Conservation (phyloP, 2,113 vertebrate genomes). For the Anguilla rostrata region DNA sequence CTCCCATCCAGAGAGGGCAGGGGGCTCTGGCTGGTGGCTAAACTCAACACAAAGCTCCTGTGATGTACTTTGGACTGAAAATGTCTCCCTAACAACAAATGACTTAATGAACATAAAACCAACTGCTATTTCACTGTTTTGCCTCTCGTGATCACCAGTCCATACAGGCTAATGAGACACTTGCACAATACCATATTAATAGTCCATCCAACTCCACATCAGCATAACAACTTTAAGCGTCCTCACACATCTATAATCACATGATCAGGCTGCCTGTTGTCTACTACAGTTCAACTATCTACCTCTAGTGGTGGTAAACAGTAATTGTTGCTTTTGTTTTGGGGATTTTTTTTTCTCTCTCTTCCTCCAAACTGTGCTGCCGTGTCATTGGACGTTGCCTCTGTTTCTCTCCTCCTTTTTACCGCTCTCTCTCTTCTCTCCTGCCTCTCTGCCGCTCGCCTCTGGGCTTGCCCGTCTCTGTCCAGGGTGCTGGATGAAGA, state of each 20-base stretch:
- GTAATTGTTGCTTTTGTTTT: background rate
- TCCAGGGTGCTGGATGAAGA: slow-evolving; percentile 99
- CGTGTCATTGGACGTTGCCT: slow-evolving; percentile 30
- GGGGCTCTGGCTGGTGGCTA: background rate
- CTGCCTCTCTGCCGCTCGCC: slow-evolving; percentile 65
- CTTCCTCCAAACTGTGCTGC: slow-evolving; percentile 21
- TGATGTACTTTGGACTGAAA: too few species aligned
- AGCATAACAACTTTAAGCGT: too few species aligned
- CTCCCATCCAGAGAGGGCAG: background rate
- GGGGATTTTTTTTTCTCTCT: background rate
- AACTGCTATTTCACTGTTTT: too few species aligned
- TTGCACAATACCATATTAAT: too few species aligned
- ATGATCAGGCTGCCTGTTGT: too few species aligned
- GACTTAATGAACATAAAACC: too few species aligned
- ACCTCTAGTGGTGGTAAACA: background rate
- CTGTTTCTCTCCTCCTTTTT: slow-evolving; percentile 72
- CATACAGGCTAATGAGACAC: too few species aligned
- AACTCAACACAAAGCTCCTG: too few species aligned
- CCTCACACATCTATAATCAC: too few species aligned
- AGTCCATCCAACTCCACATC: too few species aligned
- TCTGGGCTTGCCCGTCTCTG: slow-evolving; percentile 75
- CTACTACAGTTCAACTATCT: background rate
- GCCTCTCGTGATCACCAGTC: too few species aligned
- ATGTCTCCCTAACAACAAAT: too few species aligned
- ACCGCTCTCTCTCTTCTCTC: slow-evolving; percentile 84